phyloP scores from a whole-genome alignment of 2,888 invertebrate genomes.

The Malthinus flaveolus region DNA sequence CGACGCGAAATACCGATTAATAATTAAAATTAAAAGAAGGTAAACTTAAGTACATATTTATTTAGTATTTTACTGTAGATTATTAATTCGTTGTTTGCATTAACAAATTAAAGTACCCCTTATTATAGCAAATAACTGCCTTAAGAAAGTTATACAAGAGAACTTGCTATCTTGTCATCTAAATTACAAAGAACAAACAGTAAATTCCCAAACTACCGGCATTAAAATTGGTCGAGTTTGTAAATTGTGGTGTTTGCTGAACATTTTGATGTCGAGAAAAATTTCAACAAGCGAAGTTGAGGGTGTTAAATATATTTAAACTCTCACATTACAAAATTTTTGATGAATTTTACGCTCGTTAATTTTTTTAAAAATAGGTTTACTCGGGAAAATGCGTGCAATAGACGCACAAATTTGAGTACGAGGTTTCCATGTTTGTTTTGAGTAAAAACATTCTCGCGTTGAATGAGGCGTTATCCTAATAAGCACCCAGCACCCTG shows the following conservation, averaged over 20 bases:
- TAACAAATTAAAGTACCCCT: slow-evolving; percentile 14
- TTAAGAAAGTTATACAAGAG: slow-evolving; percentile 8
- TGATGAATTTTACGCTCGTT: slow-evolving; percentile 3
- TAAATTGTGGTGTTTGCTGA: slow-evolving; percentile 12
- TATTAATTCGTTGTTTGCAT: slow-evolving; percentile 12
- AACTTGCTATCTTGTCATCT: slow-evolving; percentile 6
- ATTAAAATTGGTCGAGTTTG: slow-evolving; percentile 18
- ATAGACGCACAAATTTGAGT: too few species aligned
- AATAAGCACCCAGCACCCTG: too few species aligned
- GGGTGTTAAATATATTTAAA: background rate
- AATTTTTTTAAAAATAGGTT: too few species aligned
- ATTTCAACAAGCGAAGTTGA: background rate
- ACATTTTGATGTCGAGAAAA: background rate
- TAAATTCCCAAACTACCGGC: slow-evolving; percentile 11
- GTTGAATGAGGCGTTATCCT: too few species aligned
- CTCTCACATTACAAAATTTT: background rate
- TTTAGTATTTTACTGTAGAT: background rate
- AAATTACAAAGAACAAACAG: slow-evolving; percentile 13
- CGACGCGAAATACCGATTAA: too few species aligned
- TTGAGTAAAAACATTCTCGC: too few species aligned
- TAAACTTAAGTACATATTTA: background rate
- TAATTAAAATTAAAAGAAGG: too few species aligned
- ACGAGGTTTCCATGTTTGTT: too few species aligned
- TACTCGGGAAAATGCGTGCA: too few species aligned
- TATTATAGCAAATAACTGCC: slow-evolving; percentile 8